Evolutionary conservation across 2,888 invertebrate species (phyloP).

Genomic region (Coremacera marginata): DNA sequence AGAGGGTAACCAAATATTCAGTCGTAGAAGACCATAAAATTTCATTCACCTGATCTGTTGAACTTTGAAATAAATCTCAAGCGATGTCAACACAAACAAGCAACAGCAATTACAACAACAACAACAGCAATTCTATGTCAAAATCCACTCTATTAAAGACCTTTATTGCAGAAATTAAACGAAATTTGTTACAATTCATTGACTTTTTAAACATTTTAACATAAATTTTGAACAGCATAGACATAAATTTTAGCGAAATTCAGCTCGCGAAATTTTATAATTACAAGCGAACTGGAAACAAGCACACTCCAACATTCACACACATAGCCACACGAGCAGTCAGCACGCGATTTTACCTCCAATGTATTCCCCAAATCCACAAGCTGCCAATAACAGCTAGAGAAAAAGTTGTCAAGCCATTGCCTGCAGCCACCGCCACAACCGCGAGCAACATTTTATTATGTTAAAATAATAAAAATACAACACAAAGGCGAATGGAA

Average conservation of each 20-base stretch:
- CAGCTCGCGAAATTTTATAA: slow-evolving; percentile 13
- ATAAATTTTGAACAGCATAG: slow-evolving; percentile 29
- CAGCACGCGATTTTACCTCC: background rate
- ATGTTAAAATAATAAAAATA: slow-evolving; percentile 41
- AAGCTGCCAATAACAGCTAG: background rate
- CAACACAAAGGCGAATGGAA: slow-evolving; percentile 6
- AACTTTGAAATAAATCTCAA: slow-evolving; percentile 28
- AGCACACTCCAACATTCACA: background rate
- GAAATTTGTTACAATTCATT: slow-evolving; percentile 26
- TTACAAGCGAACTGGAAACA: background rate
- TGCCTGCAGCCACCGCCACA: background rate
- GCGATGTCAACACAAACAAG: slow-evolving; percentile 1
- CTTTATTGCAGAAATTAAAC: background rate
- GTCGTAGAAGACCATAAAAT: background rate
- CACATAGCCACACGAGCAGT: background rate
- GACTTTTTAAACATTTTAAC: slow-evolving; percentile 37
- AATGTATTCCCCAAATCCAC: slow-evolving; percentile 9
- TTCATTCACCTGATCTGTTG: slow-evolving; percentile 29
- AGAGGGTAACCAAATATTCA: background rate
- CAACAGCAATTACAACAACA: background rate
- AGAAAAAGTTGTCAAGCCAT: slow-evolving; percentile 1
- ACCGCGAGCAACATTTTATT: slow-evolving; percentile 15
- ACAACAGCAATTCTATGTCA: background rate
- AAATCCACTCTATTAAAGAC: background rate
- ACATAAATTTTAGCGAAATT: slow-evolving; percentile 18